Evolutionary conservation across 30 jellyfish, hydroid and myxozoan genomes (phyloP).

Genomic region (Chironex yamaguchii): DNA sequence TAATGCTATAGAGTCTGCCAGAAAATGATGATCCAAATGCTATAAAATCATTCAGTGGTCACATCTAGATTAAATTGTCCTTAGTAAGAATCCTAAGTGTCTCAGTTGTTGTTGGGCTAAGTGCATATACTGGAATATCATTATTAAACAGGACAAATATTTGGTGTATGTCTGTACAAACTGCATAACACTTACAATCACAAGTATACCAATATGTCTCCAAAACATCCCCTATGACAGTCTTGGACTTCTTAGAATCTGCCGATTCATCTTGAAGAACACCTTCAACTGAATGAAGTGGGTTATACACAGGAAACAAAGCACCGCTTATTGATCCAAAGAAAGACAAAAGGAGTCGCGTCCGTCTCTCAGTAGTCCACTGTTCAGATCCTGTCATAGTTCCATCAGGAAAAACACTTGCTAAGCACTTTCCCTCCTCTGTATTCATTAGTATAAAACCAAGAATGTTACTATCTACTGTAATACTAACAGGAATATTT

Average conservation of each 20-base stretch:
- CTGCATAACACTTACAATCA: slow-evolving; percentile 79
- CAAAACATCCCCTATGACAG: slow-evolving; percentile 45
- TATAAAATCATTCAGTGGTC: too few species aligned
- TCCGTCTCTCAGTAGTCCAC: slow-evolving; percentile 61
- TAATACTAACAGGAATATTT: slow-evolving; percentile 66
- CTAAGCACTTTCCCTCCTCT: slow-evolving; percentile 82
- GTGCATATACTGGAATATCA: slow-evolving; percentile 86
- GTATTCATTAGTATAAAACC: slow-evolving; percentile 77
- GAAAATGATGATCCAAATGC: too few species aligned
- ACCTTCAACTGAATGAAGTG: neutral
- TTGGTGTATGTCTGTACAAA: slow-evolving; percentile 69
- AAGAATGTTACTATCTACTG: slow-evolving; percentile 65
- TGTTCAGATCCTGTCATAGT: slow-evolving; percentile 71
- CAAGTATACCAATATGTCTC: slow-evolving; percentile 81
- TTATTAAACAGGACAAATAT: slow-evolving; percentile 73
- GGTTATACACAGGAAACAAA: slow-evolving; percentile 1
- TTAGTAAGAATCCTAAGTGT: slow-evolving; percentile 71
- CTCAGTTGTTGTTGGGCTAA: slow-evolving; percentile 54
- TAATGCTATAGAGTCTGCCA: too few species aligned
- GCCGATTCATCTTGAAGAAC: slow-evolving; percentile 45
- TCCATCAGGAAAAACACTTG: slow-evolving; percentile 86
- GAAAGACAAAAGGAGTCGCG: slow-evolving; percentile 55
- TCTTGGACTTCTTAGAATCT: neutral
- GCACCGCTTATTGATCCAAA: slow-evolving; percentile 74
- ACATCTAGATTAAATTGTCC: slow-evolving; percentile 7